Base-by-base conservation (phyloP, 2,797 vertebrate genomes). In the Mus caroli region DNA sequence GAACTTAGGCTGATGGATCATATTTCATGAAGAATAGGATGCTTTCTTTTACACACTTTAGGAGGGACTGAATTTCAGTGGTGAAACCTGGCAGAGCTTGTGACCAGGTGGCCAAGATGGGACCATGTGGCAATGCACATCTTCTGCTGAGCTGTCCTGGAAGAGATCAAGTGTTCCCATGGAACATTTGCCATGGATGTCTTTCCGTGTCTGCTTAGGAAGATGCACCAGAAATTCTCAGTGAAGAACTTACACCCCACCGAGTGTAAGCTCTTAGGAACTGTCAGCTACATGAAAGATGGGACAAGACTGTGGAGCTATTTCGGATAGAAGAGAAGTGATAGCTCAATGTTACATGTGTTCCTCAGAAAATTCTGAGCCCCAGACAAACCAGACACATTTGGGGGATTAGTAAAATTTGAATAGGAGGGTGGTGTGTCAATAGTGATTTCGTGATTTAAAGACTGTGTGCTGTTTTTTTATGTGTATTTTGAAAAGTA, bases 351-450 rank as follows among this genome's bases (percentile, higher is more conserved):
- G 50, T 58, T 40, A 62, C 3, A 76, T 50, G 40, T 62, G 9
- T 85, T 94, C 54, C 79, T 92, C 67, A 92, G 60, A 91, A 31
- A 83, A 85, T 62, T 50, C 87, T 3, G 19, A 46, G 56, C 54
- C 37, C 22, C 28, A 79, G 34, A 90, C 62, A 71, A 60, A 87
- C 92, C 78, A 79, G 90, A 90, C 50, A 84, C 56, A 60, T 90
- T 90, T 56, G 46, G 50, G 31, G 26, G 40, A 80, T 31, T 85
- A 69, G 58, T 0, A 20, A 93, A 80, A 91, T 52, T 13, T 89
- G 52, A 96, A 80, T 92, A 43, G 80, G 52, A 46, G 87, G 40
- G 76, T 50, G 46, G 26, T 79, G 3, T 62, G 40, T 91, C 58
- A 10, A 15, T 88, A 31, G 83, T 56, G 37, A 52, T 86, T 82